Evolutionary conservation across 2,888 invertebrate genomes (phyloP), one percentile per base, ranked within the genome.

Genomic region (Tiliacea citrago): DNA sequence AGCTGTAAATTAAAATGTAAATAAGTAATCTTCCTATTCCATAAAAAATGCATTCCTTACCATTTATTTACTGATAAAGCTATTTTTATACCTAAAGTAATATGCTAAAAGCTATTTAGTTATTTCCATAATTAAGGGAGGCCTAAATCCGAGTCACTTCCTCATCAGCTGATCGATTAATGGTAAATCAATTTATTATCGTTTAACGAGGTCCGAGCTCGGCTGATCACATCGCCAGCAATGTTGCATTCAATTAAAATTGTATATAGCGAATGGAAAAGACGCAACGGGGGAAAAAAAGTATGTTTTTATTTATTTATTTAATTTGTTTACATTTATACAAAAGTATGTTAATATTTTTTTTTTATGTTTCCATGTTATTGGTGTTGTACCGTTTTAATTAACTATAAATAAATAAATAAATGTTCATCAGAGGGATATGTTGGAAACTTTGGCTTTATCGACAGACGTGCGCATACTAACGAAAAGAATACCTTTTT

Each of bases 151-250:
- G 76, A 84, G 84, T 90, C 80, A 88, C 82, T 90, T 91, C 89
- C 90, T 85, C 73, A 84, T 88, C 77, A 81, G 81, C 84, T 83
- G 82, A 86, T 88, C 85, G 86, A 85, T 86, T 93, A 49, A 75
- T 60, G n/a, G 24, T 65, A 45, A 92, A 92, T 90, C 86, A 87
- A 89, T 88, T 93, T 92, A 91, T 83, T 88, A 91, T 91, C 89
- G 89, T 91, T 90, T 91, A 88, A 88, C 86, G 79, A 83, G 73
- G 84, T 82, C 71, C 81, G 73, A 77, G 81, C 75, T 68, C 77
- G 55, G 62, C 81, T 78, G 68, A 75, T 73, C 77, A 71, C 69
- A 60, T 67, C 85, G 83, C 80, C 80, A 82, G 84, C 80, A 84
- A 87, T 83, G 88, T 89, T 89, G 79, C 82, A 85, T 72, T 76